Base-by-base conservation (phyloP, 2,113 vertebrate species). In the Acanthochromis polyacanthus region DNA sequence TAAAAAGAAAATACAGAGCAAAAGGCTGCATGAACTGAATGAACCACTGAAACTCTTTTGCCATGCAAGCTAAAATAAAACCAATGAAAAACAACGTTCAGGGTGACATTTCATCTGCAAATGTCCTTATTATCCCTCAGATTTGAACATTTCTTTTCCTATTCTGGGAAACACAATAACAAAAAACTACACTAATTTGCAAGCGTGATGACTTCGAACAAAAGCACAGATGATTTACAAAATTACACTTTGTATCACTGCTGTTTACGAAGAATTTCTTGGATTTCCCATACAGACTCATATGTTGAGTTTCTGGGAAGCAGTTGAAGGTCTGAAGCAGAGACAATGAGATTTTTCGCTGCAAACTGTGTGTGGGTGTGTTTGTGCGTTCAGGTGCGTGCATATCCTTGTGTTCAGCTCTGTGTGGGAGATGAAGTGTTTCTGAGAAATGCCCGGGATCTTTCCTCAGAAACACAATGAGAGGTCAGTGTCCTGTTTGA, bases 401-500 rank as follows among this genome's bases (percentile, higher is more conserved):
- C 63, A 8, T 9, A n/a, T 74, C 15, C 3, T 17, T 40, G 36
- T n/a, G 46, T 22, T 9, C 20, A 58, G 11, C 32, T 64, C 67
- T 60, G 73, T 56, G 75, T 45, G 15, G 81, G 86, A 69, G 66
- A 59, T 4, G 11, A 61, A 52, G 48, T 53, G 66, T 36, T 89
- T 90, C 88, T 77, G 55, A 65, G 89, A 90, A 90, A 51, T 0
- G n/a, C 4, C 66, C 0, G 0, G 28, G 60, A 28, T 55, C 46
- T 72, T 85, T 88, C 70, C 75, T 43, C 1, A 65, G 86, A 88
- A 89, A 60, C 64, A n/a, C n/a, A 59, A 19, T 9, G 48, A 70
- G 82, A n/a, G 52, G 30, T 63, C 30, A 4, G n/a, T 45, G 0
- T 66, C 55, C 25, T 28, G 17, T 71, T 58, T 0, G 4, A 28